Percentiles rank a stretch among this genome's conserved stretches.
Conservation (phyloP, 2,113 vertebrate species). For the Equus przewalskii region DNA sequence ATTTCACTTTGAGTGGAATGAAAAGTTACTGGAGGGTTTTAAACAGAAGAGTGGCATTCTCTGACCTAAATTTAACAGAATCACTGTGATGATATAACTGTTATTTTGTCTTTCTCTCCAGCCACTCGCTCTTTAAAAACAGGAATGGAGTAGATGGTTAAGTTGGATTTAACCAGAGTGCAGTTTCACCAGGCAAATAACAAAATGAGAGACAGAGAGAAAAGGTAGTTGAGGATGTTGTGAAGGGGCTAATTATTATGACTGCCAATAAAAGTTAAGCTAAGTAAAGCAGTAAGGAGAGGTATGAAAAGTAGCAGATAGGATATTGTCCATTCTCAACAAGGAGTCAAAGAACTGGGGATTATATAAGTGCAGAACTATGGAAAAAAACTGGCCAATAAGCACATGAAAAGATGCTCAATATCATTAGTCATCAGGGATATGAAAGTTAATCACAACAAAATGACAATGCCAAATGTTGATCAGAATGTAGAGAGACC, state of each 20-base stretch:
- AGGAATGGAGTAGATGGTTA: not conserved
- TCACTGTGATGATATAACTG: not conserved
- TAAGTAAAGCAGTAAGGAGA: not conserved
- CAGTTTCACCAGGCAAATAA: not conserved
- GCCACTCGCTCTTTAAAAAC: not conserved
- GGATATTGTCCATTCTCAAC: not conserved
- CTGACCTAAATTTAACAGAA: slow-evolving; percentile 39
- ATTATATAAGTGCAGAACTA: not conserved
- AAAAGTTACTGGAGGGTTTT: not conserved
- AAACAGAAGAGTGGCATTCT: not conserved
- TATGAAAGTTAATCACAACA: not conserved
- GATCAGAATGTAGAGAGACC: not conserved
- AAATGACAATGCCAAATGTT: not conserved
- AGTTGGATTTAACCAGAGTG: not conserved
- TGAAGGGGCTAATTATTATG: not conserved
- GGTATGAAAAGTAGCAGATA: not conserved
- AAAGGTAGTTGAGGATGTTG: not conserved
- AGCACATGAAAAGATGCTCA: not conserved
- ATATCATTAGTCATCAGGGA: not conserved
- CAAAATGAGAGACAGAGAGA: not conserved
- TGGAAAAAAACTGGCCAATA: not conserved
- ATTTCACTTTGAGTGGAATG: not conserved
- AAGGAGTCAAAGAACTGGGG: not conserved
- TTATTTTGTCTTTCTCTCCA: not conserved
- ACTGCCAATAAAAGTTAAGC: not conserved